These are phyloP conservation scores for Ormyrus labotus DNA, from an alignment of 2,888 invertebrate genomes.

Conservation along the genomic window DNA sequence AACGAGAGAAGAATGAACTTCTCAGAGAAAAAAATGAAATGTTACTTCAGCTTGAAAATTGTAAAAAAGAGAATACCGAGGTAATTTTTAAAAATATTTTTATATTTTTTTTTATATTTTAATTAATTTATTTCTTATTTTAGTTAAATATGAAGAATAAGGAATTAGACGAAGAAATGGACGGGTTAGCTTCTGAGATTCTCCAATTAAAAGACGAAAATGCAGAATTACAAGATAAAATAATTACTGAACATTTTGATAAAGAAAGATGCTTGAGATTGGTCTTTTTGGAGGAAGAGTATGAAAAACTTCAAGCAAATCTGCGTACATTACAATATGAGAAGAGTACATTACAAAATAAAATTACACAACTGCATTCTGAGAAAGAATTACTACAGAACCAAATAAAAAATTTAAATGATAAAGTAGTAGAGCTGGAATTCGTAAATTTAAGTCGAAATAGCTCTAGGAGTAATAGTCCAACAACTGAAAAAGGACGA, in stretches of 20 bases:
- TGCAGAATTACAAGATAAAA: constrained; percentile 58
- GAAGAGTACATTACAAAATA: constrained; percentile 28
- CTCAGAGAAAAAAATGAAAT: neutral
- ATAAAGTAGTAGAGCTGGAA: constrained; percentile 58
- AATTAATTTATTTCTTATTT: constrained; percentile 56
- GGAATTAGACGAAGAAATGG: constrained; percentile 77
- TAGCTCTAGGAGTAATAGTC: constrained; percentile 64
- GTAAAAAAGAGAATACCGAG: constrained; percentile 25
- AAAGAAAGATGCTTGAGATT: too few species aligned
- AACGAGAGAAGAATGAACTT: neutral
- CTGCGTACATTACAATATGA: constrained; percentile 3
- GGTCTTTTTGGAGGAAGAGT: constrained; percentile 57
- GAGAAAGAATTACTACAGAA: constrained; percentile 41
- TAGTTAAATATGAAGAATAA: constrained; percentile 75
- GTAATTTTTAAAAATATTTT: constrained; percentile 23
- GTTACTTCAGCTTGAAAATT: too few species aligned
- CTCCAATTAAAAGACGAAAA: constrained; percentile 60
- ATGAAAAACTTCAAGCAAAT: constrained; percentile 58
- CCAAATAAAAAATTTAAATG: constrained; percentile 56
- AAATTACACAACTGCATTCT: constrained; percentile 45
- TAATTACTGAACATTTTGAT: constrained; percentile 70
- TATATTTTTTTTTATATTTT: neutral
- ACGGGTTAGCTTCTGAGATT: constrained; percentile 63
- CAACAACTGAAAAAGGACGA: constrained; percentile 59
- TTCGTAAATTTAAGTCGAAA: constrained; percentile 56